These are phyloP conservation scores for Penelope pileata DNA, from an alignment of 2,113 vertebrate genomes.

Conservation along the genomic window DNA sequence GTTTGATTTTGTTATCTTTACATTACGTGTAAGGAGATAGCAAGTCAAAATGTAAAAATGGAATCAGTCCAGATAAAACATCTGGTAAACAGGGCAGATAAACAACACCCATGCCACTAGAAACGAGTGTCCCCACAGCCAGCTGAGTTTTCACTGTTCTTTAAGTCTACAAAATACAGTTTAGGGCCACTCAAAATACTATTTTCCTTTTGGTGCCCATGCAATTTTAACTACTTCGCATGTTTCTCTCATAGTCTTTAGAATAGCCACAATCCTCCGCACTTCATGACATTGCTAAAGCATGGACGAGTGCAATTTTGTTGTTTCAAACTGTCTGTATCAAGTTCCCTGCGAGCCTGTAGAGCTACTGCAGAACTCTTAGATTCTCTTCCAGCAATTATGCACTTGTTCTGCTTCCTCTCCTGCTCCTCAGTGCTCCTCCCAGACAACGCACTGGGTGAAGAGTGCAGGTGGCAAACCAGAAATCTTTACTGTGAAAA, in stretches of 20 bases:
- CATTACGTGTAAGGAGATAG: neutral
- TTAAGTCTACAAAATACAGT: neutral
- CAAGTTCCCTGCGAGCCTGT: neutral
- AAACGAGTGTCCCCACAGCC: fast-evolving
- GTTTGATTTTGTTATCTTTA: neutral
- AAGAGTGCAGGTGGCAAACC: neutral
- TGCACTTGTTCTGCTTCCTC: neutral
- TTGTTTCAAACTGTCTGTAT: neutral
- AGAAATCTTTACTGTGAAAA: neutral
- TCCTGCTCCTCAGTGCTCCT: neutral
- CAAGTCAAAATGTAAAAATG: neutral
- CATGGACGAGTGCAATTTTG: neutral
- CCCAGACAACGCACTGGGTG: neutral
- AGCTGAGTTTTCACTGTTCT: fast-evolving
- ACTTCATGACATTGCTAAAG: neutral
- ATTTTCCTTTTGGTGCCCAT: neutral
- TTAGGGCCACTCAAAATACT: neutral
- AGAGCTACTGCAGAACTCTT: neutral
- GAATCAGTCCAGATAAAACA: neutral
- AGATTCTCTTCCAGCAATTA: neutral
- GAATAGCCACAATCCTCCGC: neutral
- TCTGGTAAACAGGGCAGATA: neutral
- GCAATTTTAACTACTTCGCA: neutral
- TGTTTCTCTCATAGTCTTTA: neutral
- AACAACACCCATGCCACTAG: neutral